These are phyloP conservation scores for Euphonia xanthogaster DNA, from an alignment of 2,797 vertebrate species.

Conservation along the genomic window DNA sequence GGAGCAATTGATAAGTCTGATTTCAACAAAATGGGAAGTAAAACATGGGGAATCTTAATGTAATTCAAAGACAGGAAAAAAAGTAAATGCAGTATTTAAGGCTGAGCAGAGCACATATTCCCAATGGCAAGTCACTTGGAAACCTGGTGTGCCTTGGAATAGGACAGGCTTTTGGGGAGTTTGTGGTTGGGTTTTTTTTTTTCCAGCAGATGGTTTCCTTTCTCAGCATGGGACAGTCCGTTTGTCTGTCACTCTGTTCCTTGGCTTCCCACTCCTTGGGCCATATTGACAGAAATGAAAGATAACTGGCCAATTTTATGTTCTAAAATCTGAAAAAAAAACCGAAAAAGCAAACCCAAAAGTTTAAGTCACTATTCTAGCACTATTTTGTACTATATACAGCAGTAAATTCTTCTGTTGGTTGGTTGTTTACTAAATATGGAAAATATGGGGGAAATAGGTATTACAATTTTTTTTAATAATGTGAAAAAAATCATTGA, in stretches of 20 bases:
- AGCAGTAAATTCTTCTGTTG: not conserved
- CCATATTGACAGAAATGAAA: not conserved
- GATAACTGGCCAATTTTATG: not conserved
- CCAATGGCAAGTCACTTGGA: not conserved
- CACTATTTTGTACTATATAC: not conserved
- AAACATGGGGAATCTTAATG: not conserved
- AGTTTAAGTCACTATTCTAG: not conserved
- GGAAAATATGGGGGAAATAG: not conserved
- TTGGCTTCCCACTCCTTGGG: not conserved
- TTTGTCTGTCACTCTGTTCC: not conserved
- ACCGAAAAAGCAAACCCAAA: not conserved
- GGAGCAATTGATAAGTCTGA: not conserved
- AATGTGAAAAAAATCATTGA: not conserved
- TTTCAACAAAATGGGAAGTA: not conserved
- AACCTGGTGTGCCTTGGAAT: not conserved
- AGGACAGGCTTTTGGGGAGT: fast-evolving
- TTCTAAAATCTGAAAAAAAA: not conserved
- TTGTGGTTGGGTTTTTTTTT: not conserved
- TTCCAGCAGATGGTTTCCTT: not conserved
- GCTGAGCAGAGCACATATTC: not conserved
- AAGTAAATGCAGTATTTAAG: not conserved
- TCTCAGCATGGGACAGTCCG: not conserved
- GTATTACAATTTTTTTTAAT: not conserved
- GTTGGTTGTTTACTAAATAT: not conserved
- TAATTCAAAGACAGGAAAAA: not conserved